phyloP scores from a whole-genome alignment of 1,140 invertebrate species.

The Halotydeus destructor region DNA sequence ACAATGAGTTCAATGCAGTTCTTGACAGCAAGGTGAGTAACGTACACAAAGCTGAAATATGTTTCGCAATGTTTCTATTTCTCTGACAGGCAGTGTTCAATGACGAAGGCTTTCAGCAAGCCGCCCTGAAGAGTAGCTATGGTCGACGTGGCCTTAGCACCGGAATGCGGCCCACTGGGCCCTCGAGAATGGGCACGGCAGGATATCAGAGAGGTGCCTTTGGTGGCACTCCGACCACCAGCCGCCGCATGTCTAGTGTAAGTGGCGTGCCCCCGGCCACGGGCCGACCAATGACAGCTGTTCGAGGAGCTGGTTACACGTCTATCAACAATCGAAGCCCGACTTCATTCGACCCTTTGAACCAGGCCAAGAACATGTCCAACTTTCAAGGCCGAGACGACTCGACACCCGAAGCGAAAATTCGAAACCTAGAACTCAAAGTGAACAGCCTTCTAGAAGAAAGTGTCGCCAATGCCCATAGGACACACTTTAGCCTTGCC shows the following conservation, averaged over 20 bases:
- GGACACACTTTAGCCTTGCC: conserved; percentile 32
- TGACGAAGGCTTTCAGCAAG: conserved; percentile 40
- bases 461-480: conserved; percentile 40
- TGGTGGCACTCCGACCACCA: no score
- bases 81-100: conserved; percentile 33
- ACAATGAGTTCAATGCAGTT: conserved; percentile 36
- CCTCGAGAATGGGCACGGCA: conserved; percentile 15
- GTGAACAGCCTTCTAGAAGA: conserved; percentile 66
- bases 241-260: no score
- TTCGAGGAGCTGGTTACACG: conserved; percentile 82
- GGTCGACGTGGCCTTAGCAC: conserved; percentile 28
- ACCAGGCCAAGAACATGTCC: conserved; percentile 36
- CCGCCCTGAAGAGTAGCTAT: conserved; percentile 36
- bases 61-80: neutral
- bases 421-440: conserved; percentile 52
- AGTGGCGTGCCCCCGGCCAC: no score
- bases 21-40: conserved; percentile 33
- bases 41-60: conserved; percentile 3
- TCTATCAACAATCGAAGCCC: conserved; percentile 26
- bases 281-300: conserved; percentile 73
- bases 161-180: conserved; percentile 27
- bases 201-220: neutral
- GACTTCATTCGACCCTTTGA: conserved; percentile 46
- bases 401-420: conserved; percentile 56
- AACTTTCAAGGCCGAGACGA: conserved; percentile 14